Evolutionary conservation across 2,888 invertebrate genomes (phyloP), one percentile per base, ranked within the genome.

Genomic region (Drosophila percnosoma): DNA sequence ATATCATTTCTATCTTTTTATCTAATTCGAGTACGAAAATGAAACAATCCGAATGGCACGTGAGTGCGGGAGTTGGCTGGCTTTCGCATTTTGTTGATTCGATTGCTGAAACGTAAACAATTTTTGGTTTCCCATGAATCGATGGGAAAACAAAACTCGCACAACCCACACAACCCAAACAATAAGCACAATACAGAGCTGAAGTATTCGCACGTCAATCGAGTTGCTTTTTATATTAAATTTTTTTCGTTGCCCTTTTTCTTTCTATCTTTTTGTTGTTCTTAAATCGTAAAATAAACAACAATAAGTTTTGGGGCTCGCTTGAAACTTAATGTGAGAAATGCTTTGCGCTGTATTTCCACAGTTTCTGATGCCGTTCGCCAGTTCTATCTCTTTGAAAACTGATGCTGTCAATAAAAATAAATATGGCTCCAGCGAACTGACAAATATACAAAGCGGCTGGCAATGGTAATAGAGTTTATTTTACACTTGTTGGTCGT

Each of bases 221-320:
- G 80, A 80, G 87, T 68, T 89, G 73, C 60, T 74, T 83, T 83
- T 83, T 80, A 86, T 89, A 83, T 86, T 71, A 83, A 58, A 83
- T 80, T 89, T 86, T 75, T 75, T 68, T 52, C n/a, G 53, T 42
- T 57, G 24, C 4, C 58, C 36, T 58, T 36, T 69, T 60, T 34
- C 15, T 24, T 45, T 45, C 24, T 36, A 2, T 11, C 53, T 27
- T 11, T 68, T 27, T 61, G 33, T 52, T 53, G 52, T 48, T 65
- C 36, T 49, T 54, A n/a, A 29, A 40, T 21, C 55, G 61, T 69
- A 67, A 80, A 75, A 75, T 74, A 75, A 86, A 86, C 75, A 89
- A 86, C 58, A 73, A 61, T 38, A 73, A 59, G 40, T 64, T 64
- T 53, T 51, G 38, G 55, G 29, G 29, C 38, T 60, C 34, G 29